A percentile compares a stretch with the other conserved stretches of the same genome.
Conservation (phyloP, 1,140 invertebrate genomes). For the Drosophila prosaltans region DNA sequence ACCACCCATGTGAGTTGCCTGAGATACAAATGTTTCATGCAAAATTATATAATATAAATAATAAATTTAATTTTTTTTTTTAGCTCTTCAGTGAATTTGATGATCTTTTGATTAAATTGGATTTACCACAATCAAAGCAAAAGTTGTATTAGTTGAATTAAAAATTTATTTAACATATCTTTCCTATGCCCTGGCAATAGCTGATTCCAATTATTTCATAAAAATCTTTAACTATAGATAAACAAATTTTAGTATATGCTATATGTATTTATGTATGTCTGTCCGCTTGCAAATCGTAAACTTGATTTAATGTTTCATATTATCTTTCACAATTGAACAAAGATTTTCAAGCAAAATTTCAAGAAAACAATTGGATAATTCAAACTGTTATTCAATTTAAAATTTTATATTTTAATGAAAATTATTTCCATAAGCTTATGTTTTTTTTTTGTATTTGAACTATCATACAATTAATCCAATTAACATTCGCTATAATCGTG, state of each 20-base stretch:
- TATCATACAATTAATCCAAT: too few species aligned
- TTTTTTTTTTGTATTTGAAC: too few species aligned
- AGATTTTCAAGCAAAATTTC: too few species aligned
- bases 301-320: too few species aligned
- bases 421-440: too few species aligned
- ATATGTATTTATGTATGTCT: too few species aligned
- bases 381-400: too few species aligned
- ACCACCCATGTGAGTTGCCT: slow-evolving; percentile 65
- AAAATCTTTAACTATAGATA: too few species aligned
- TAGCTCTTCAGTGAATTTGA: slow-evolving; percentile 80
- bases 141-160: slow-evolving; percentile 62
- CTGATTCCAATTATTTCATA: not conserved
- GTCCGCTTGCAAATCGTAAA: not conserved
- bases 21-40: not conserved
- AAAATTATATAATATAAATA: slow-evolving; percentile 16
- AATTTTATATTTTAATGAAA: too few species aligned
- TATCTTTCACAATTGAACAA: too few species aligned
- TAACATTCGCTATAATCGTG: not conserved
- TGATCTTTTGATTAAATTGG: slow-evolving; percentile 73
- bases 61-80: slow-evolving; percentile 24
- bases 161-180: slow-evolving; percentile 32
- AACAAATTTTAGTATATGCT: too few species aligned
- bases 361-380: too few species aligned
- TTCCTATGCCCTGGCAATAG: slow-evolving; percentile 27
- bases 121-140: slow-evolving; percentile 58